These are phyloP conservation scores for Otolemur garnettii DNA, from an alignment of 2,113 vertebrate genomes.

Conservation along the genomic window DNA sequence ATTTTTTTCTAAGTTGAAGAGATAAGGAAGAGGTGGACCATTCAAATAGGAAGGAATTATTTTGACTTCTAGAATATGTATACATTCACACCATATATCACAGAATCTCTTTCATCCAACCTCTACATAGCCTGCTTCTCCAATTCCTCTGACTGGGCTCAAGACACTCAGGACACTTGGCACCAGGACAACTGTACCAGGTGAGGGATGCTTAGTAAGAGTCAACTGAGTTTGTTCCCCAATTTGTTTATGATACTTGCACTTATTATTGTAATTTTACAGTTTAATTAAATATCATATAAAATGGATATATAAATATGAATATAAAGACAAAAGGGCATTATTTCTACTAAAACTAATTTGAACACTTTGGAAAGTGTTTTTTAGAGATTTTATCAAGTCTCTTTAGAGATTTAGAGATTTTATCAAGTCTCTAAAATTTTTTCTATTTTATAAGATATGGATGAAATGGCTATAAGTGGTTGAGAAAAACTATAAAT, in stretches of 20 bases:
- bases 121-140: not conserved
- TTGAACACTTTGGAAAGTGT: not conserved
- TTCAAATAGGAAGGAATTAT: not conserved
- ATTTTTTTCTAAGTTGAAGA: constrained; percentile 37
- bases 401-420: too few species aligned
- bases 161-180: not conserved
- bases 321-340: not conserved
- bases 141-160: not conserved
- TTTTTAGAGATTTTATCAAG: too few species aligned
- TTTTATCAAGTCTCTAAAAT: not conserved
- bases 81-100: not conserved
- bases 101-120: not conserved
- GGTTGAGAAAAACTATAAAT: not conserved
- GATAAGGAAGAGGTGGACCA: not conserved
- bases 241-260: not conserved
- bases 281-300: not conserved
- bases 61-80: not conserved
- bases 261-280: not conserved
- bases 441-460: not conserved
- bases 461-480: not conserved
- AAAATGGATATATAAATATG: not conserved
- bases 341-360: constrained; percentile 13
- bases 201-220: not conserved
- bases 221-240: not conserved
- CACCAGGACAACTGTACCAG: not conserved